These are phyloP conservation scores for Melanocharis versteri DNA, from an alignment of 2,113 vertebrate species.

Conservation along the genomic window DNA sequence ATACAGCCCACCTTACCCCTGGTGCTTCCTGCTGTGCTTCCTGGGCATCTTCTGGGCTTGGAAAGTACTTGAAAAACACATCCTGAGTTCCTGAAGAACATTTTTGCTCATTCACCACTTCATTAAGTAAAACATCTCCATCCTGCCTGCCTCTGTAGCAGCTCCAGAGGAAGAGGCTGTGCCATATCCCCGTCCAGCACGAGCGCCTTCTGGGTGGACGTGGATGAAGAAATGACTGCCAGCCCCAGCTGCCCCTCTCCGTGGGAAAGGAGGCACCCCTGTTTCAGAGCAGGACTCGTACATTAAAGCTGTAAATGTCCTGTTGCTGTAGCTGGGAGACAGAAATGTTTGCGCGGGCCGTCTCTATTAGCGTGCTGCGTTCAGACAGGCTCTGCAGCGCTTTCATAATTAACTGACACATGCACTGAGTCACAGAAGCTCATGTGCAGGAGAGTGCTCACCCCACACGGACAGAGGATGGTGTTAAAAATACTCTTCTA, in stretches of 20 bases:
- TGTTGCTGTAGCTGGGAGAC: not conserved
- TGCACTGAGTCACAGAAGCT: not conserved
- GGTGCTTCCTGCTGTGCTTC: not conserved
- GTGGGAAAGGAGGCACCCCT: not conserved
- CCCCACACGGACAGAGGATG: not conserved
- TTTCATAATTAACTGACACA: not conserved
- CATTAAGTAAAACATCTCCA: not conserved
- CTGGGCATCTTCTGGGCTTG: not conserved
- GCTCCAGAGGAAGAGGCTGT: not conserved
- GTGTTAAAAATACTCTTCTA: constrained; percentile 13
- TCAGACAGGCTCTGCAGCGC: not conserved
- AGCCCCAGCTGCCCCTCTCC: not conserved
- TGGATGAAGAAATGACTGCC: not conserved
- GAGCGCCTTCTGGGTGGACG: not conserved
- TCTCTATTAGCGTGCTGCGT: accelerated
- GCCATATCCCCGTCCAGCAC: not conserved
- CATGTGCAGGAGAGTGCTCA: not conserved
- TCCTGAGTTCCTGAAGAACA: not conserved
- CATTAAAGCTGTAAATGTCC: not conserved
- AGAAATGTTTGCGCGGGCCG: not conserved
- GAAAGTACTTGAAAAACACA: not conserved
- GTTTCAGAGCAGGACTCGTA: not conserved
- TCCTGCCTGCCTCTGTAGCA: not conserved
- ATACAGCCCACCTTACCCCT: not conserved
- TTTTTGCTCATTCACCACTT: not conserved